Evolutionary conservation across 2,888 invertebrate species (phyloP), one percentile per base, ranked within the genome.

Genomic region (Galerucella pusilla): DNA sequence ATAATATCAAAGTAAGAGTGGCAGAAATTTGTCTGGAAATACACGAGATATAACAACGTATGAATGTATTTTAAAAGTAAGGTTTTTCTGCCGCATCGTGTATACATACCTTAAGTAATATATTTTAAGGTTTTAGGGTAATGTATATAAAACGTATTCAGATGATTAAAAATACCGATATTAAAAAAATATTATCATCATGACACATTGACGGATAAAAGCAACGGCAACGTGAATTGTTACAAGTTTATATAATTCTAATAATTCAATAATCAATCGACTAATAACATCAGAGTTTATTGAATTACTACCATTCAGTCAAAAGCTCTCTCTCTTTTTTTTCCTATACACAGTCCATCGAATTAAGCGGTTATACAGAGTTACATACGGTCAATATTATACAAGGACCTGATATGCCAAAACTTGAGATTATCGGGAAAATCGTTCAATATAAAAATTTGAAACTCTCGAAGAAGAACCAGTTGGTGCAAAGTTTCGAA

Each of bases 341-440:
- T 49, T 12, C 49, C 49, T 49, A 14, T 12, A 49, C 49, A 49
- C 49, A 49, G 49, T 57, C 57, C 57, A 4, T 57, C 57, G 16
- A 60, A 60, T 10, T 60, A 7, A 60, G 59, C 59, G 63, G 16
- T 63, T 63, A 63, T 35, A 63, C 42, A 63, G 11, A n/a, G 9
- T 28, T 35, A 35, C 2, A n/a, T 20, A 70, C 20, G 60, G 60
- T 64, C 71, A 20, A 7, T 35, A n/a, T 12, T 70, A 74, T 70
- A 74, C 68, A 72, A 60, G 28, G 46, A 68, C 35, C 52, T 68
- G 75, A 75, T 78, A 78, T 76, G 80, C 76, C 66, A 63, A 74
- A 77, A 74, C 68, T 74, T 75, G 78, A 80, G 76, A 71, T 75
- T n/a, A 52, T 52, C 52, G 7, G n/a, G n/a, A 52, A 52, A 52